Evolutionary conservation across 2,888 invertebrate species (phyloP), one percentile per base, ranked within the genome.

Genomic region (Trissolcus japonicus): DNA sequence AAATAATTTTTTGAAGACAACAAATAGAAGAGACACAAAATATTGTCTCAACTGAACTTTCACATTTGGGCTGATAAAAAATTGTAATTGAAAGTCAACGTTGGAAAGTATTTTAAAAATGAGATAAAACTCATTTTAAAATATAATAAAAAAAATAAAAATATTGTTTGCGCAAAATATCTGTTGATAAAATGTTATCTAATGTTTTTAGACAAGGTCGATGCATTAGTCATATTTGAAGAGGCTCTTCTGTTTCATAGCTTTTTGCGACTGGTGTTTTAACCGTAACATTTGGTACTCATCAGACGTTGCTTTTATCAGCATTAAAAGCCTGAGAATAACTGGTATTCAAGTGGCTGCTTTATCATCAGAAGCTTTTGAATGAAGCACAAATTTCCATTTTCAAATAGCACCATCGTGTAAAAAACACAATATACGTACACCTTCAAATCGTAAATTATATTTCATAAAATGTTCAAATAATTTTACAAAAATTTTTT

Each of bases 241-340:
- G 16, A 48, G 60, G 14, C 63, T 51, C 65, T 72, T 65, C 19
- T 51, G 17, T 72, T 55, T 51, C 54, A 59, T 59, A 56, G 56
- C 53, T 71, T 71, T 71, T 71, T 60, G 59, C 65, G 65, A 16
- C 41, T 72, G 72, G 41, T 46, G 29, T 65, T 57, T 73, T 50
- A 73, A 65, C 55, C 25, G 65, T 65, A 60, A 60, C 65, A 72
- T 63, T 73, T 73, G 72, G 72, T 73, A 65, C 65, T 73, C 65
- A 51, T 73, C 72, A 73, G 60, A 60, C 55, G 55, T 60, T 66
- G 59, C 60, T 65, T 66, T 73, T 66, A 73, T 73, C 65, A 50
- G 65, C 50, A 66, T 57, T 66, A 60, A 66, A 63, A 50, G 60
- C 21, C 65, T 72, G 65, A 46, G 72, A 62, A 59, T 65, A 65